phyloP scores from a whole-genome alignment of 1,140 invertebrate genomes.

The Heliconius melpomene region DNA sequence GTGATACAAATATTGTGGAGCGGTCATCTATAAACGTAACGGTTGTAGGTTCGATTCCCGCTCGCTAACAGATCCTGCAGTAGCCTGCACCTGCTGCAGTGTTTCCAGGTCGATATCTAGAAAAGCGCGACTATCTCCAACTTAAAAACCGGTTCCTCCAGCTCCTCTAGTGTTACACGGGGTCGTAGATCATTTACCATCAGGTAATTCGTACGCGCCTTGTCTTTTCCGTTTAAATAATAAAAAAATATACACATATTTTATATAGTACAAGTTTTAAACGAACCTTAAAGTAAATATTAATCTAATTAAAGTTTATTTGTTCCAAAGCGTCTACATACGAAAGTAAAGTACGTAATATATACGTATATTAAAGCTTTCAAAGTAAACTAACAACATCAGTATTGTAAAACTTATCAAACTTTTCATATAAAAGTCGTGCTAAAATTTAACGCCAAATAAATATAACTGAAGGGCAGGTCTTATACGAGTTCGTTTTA shows the following conservation, averaged over 20 bases:
- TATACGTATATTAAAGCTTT: background rate
- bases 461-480: background rate
- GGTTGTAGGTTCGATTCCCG: no score
- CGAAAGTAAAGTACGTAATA: background rate
- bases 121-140: no score
- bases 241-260: background rate
- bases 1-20: no score
- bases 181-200: no score
- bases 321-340: background rate
- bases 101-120: no score
- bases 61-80: no score
- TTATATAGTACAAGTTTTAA: background rate
- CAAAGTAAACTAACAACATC: slow-evolving; percentile 7
- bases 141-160: no score
- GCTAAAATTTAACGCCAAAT: slow-evolving; percentile 1
- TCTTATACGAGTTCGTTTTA: background rate
- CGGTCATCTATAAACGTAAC: no score
- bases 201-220: no score
- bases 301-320: background rate
- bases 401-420: slow-evolving; percentile 11
- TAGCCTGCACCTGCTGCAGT: no score
- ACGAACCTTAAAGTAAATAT: background rate
- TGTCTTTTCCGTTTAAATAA: background rate
- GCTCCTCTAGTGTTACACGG: no score
- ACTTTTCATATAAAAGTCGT: slow-evolving; percentile 3